Percentiles rank a stretch among this genome's conserved stretches.
phyloP scores from a whole-genome alignment of 2,888 invertebrate species.

The Abrostola tripartita region DNA sequence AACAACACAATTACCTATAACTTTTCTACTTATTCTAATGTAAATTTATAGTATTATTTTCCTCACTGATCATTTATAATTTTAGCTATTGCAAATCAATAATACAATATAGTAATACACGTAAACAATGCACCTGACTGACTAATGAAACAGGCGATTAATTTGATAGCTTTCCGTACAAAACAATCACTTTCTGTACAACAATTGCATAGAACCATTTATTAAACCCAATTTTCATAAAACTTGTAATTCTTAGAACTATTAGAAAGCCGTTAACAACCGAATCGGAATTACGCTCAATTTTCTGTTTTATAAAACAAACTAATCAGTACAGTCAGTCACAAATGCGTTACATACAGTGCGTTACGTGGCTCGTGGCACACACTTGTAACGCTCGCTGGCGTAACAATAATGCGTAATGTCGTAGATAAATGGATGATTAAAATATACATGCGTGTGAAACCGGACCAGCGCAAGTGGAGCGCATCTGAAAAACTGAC shows the following conservation, averaged over 20 bases:
- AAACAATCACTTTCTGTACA: constrained; percentile 21
- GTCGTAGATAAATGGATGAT: constrained; percentile 66
- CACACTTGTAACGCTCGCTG: constrained; percentile 57
- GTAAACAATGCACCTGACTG: constrained; percentile 16
- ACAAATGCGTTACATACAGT: constrained; percentile 43
- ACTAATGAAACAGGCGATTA: constrained; percentile 10
- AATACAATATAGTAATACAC: constrained; percentile 10
- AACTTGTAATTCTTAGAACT: constrained; percentile 47
- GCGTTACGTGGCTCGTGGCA: constrained; percentile 55
- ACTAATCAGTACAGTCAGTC: constrained; percentile 51
- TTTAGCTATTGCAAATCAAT: constrained; percentile 13
- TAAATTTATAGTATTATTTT: background rate
- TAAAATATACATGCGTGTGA: constrained; percentile 63
- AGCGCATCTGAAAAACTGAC: constrained; percentile 60
- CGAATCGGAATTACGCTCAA: constrained; percentile 53
- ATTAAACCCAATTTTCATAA: constrained; percentile 48
- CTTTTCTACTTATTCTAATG: background rate
- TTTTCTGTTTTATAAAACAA: constrained; percentile 44
- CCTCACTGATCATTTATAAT: constrained; percentile 9
- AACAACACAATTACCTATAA: background rate
- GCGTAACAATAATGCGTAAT: constrained; percentile 69
- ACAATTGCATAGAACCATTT: constrained; percentile 30
- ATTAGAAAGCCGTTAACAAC: constrained; percentile 52
- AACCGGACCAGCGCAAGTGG: constrained; percentile 61
- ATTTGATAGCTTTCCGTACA: constrained; percentile 22